Evolutionary conservation across 1,140 invertebrate genomes (phyloP).

Genomic region (Neodiprion lecontei): DNA sequence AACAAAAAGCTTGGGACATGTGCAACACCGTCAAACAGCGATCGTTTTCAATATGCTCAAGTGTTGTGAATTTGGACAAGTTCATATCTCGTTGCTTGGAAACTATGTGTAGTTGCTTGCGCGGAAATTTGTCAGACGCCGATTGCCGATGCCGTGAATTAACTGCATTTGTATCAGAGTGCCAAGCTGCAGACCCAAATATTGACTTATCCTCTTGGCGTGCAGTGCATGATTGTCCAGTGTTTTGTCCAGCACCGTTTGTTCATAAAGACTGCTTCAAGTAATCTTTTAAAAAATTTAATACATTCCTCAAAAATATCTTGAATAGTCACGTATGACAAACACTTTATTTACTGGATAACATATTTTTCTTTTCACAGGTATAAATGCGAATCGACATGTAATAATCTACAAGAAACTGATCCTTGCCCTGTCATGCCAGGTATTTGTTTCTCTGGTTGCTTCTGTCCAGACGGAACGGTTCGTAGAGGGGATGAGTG

Average conservation of each 20-base stretch:
- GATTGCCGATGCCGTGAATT: conserved; percentile 75
- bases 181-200: conserved; percentile 67
- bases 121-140: conserved; percentile 56
- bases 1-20: conserved; percentile 68
- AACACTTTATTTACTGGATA: not conserved
- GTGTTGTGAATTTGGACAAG: conserved; percentile 68
- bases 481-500: conserved; percentile 75
- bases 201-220: conserved; percentile 76
- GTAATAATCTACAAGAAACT: conserved; percentile 66
- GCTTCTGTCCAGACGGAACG: conserved; percentile 81
- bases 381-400: conserved; percentile 73
- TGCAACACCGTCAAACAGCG: conserved; percentile 68
- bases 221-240: conserved; percentile 71
- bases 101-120: conserved; percentile 73
- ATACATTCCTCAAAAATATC: not conserved
- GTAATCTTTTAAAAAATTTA: conserved; percentile 41
- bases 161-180: conserved; percentile 74
- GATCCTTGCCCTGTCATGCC: conserved; percentile 68
- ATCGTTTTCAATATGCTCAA: conserved; percentile 68
- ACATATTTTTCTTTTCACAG: conserved; percentile 24
- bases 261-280: conserved; percentile 83
- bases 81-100: conserved; percentile 77
- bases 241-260: conserved; percentile 72
- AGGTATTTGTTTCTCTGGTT: conserved; percentile 79
- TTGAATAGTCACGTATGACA: not conserved